Base-by-base conservation (phyloP, 2,888 invertebrate species). In the Hyalella azteca region DNA sequence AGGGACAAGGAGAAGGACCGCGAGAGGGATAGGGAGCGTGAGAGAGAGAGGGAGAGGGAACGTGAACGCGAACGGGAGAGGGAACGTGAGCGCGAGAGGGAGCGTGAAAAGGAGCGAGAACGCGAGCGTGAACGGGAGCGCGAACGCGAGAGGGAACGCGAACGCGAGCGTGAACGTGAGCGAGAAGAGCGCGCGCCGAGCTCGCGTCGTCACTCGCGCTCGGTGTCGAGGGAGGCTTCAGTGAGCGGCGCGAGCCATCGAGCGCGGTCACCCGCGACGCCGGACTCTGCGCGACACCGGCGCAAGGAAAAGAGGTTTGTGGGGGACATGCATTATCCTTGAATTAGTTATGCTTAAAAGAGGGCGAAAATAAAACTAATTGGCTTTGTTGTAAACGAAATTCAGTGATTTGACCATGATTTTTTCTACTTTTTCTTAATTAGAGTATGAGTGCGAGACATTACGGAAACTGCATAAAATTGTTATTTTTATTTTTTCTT, bases 71-170 rank as follows among this genome's bases (percentile, higher is more conserved):
- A 87, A 40, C 87, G 88, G 66, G 88, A 88, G 80, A 86, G 88
- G n/a, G 88, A 86, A n/a, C 84, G 86, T 49, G 87, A 86, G 79
- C 85, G 87, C 81, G 85, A 86, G 82, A 79, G 86, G 82, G 86
- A 86, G 85, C 85, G 86, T 36, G 90, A 87, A 86, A 91, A 88
- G 90, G 91, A 88, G 88, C 89, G 88, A 83, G 89, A 85, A 32
- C 77, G 82, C 22, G 84, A 84, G 86, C 59, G 87, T 75, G 87
- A 87, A 41, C 87, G 88, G 60, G 88, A 88, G 80, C 86, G 88
- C n/a, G 88, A 86, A 22, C 84, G 86, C 48, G 87, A 86, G 79
- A 85, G 87, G 82, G 85, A 86, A 82, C 79, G 86, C 81, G 86
- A 86, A 85, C 85, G 86, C 39, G 90, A 87, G 86, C 91, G 88